phyloP scores from a whole-genome alignment of 2,113 vertebrate species.

The Sorex fumeus region DNA sequence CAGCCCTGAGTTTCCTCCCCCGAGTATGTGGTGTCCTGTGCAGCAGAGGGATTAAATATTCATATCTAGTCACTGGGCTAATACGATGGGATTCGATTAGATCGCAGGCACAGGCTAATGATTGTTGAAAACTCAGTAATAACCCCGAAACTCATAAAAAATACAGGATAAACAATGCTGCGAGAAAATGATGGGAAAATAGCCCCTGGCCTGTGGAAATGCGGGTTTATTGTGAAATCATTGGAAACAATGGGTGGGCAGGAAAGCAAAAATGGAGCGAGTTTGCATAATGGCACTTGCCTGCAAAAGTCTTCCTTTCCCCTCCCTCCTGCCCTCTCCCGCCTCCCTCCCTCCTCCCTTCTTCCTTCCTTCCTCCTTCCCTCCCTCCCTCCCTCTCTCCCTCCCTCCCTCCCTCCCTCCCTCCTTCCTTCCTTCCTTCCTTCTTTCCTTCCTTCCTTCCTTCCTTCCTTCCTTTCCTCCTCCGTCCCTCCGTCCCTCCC shows the following conservation, averaged over 20 bases:
- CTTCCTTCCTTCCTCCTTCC: background rate
- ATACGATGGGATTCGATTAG: constrained; percentile 88
- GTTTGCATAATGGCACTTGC: constrained; percentile 74
- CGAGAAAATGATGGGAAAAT: constrained; percentile 79
- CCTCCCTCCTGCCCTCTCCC: background rate
- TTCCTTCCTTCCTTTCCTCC: no score
- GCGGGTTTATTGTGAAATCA: constrained; percentile 81
- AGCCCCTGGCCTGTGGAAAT: constrained; percentile 75
- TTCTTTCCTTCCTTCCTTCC: no score
- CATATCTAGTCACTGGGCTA: constrained; percentile 83
- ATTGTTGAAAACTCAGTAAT: constrained; percentile 85
- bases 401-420: background rate
- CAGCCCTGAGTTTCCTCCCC: no score
- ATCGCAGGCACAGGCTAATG: constrained; percentile 82
- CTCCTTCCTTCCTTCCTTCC: no score
- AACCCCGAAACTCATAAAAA: constrained; percentile 86
- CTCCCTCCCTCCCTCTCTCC: no score
- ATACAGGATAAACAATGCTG: constrained; percentile 84
- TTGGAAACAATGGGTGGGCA: constrained; percentile 69
- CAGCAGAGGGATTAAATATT: constrained; percentile 88
- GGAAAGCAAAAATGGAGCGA: constrained; percentile 51
- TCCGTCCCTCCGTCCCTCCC: no score
- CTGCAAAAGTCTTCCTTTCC: constrained; percentile 37
- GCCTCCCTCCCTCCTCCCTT: background rate
- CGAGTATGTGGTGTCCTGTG: constrained; percentile 75